These are phyloP conservation scores for Patella caerulea DNA, from an alignment of 2,888 invertebrate genomes.

Conservation along the genomic window DNA sequence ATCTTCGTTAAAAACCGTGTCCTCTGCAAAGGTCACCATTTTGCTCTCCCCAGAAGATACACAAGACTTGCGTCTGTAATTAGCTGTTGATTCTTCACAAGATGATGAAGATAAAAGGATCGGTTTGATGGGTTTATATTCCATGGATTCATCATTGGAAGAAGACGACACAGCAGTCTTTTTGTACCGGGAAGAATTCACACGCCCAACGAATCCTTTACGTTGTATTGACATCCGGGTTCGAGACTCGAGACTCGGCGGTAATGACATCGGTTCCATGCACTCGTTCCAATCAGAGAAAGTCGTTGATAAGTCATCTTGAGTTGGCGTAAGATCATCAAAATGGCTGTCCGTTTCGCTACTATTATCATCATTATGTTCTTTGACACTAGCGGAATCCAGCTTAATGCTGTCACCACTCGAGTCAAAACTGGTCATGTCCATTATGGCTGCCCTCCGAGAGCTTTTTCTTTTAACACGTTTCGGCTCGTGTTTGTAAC, in stretches of 20 bases:
- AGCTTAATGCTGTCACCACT: background rate
- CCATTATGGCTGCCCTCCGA: background rate
- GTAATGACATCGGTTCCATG: conserved; percentile 14
- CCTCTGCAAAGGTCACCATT: conserved; percentile 53
- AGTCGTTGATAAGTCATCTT: background rate
- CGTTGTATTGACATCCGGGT: conserved; percentile 23
- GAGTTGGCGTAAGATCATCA: conserved; percentile 18
- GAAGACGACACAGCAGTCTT: background rate
- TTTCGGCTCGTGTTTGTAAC: background rate
- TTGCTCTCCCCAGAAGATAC: conserved; percentile 41
- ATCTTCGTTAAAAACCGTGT: conserved; percentile 56
- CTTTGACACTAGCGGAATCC: conserved; percentile 3
- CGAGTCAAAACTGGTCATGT: background rate
- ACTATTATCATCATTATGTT: conserved; percentile 14
- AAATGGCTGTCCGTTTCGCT: conserved; percentile 24
- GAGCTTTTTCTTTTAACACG: background rate
- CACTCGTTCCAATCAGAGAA: background rate
- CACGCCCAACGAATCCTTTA: conserved; percentile 32
- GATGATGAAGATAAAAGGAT: conserved; percentile 22
- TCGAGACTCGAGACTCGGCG: conserved; percentile 31
- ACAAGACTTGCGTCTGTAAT: background rate
- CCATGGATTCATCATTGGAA: conserved; percentile 2
- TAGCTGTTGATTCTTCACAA: conserved; percentile 14
- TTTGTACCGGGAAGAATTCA: conserved; percentile 22
- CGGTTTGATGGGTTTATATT: conserved; percentile 20